These are phyloP conservation scores for Silurus lanzhouensis DNA, from an alignment of 2,797 vertebrate genomes.

Conservation along the genomic window DNA sequence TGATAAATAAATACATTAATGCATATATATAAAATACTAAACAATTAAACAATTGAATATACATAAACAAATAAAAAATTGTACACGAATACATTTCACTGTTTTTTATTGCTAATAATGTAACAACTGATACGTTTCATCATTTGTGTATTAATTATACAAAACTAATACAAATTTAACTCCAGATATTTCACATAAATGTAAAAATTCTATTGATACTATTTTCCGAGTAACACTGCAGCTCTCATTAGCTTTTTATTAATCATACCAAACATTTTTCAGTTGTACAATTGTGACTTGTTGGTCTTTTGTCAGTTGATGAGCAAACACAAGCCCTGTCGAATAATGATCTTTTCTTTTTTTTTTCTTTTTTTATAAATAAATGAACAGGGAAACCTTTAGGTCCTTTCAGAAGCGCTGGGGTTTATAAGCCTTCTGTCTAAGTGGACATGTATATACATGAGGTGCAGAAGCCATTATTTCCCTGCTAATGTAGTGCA, in stretches of 20 bases:
- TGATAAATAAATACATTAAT: too few species aligned
- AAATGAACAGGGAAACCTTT: not conserved
- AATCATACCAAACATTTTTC: too few species aligned
- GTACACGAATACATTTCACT: too few species aligned
- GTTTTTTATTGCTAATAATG: too few species aligned
- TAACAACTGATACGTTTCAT: not conserved
- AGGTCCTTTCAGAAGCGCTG: too few species aligned
- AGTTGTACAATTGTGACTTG: not conserved
- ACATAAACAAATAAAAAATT: too few species aligned
- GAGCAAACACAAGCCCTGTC: not conserved
- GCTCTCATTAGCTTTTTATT: not conserved
- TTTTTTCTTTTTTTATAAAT: conserved; percentile 10
- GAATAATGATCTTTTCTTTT: conserved; percentile 8
- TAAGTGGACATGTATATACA: conserved; percentile 19
- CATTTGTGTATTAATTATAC: not conserved
- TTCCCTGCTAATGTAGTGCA: conserved; percentile 20
- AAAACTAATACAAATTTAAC: not conserved
- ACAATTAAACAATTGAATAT: too few species aligned
- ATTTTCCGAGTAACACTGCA: not conserved
- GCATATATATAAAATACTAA: too few species aligned
- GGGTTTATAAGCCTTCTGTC: not conserved
- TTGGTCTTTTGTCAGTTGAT: too few species aligned
- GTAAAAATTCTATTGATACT: not conserved
- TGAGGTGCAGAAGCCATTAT: conserved; percentile 17
- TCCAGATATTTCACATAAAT: not conserved